Evolutionary conservation across 2,888 invertebrate species (phyloP).

Genomic region (Torymus texanus): DNA sequence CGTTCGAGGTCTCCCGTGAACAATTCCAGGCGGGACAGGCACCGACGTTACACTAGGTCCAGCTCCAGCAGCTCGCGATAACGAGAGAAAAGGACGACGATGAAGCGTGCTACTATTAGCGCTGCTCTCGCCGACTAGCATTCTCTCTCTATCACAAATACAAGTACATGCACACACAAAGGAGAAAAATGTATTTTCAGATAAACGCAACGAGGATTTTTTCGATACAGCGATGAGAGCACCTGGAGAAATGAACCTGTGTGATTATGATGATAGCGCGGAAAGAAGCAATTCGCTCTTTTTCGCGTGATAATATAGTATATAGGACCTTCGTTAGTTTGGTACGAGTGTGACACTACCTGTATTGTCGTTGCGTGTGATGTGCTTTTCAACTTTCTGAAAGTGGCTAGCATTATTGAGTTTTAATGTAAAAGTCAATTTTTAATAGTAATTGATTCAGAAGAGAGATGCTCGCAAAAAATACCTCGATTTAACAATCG

Average conservation of each 20-base stretch:
- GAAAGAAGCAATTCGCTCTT: neutral
- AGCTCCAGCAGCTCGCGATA: constrained; percentile 86
- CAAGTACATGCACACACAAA: too few relatives aligned
- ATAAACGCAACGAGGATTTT: constrained; percentile 26
- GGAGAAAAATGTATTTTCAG: constrained; percentile 41
- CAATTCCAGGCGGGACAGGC: constrained; percentile 76
- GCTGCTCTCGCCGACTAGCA: constrained; percentile 30
- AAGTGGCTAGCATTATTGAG: too few relatives aligned
- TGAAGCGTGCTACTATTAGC: neutral
- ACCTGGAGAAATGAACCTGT: constrained; percentile 5
- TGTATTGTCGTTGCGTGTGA: too few relatives aligned
- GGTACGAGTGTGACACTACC: too few relatives aligned
- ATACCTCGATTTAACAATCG: too few relatives aligned
- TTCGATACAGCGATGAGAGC: neutral
- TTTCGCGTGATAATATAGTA: neutral
- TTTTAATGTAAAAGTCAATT: too few relatives aligned
- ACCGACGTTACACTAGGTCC: constrained; percentile 84
- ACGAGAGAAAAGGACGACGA: constrained; percentile 46
- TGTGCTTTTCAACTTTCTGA: too few relatives aligned
- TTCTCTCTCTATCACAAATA: neutral
- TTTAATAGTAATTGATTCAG: too few relatives aligned
- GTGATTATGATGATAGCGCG: neutral
- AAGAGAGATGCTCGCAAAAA: too few relatives aligned
- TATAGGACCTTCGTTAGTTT: too few relatives aligned
- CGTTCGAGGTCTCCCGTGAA: constrained; percentile 77